phyloP scores from a whole-genome alignment of 2,797 vertebrate species.

The Hapalemur alaotrensis region DNA sequence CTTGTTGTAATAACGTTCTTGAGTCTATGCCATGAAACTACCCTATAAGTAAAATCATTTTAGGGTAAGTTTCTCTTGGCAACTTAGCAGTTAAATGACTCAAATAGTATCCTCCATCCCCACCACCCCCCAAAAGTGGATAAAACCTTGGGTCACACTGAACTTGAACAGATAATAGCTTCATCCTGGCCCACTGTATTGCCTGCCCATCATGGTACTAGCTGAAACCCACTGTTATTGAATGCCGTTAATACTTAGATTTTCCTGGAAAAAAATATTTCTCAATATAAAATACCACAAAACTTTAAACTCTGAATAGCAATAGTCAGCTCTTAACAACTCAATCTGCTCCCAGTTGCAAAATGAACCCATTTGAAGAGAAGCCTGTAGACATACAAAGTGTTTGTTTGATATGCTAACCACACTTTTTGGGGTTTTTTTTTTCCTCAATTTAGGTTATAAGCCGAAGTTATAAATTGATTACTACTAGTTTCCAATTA shows the following conservation, averaged over 20 bases:
- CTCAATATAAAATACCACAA: background rate
- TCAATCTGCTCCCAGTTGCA: background rate
- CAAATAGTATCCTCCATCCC: background rate
- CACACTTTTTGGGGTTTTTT: background rate
- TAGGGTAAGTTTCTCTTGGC: background rate
- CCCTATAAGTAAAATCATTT: background rate
- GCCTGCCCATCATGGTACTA: background rate
- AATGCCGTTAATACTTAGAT: background rate
- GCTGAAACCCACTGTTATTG: background rate
- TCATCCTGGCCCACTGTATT: background rate
- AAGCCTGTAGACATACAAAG: background rate
- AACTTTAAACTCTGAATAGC: background rate
- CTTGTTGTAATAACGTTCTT: background rate
- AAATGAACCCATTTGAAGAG: constrained; percentile 3
- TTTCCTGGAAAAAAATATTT: constrained; percentile 20
- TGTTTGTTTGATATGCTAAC: background rate
- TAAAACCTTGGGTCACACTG: background rate
- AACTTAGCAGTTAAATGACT: background rate
- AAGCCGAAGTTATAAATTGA: constrained; percentile 7
- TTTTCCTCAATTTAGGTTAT: background rate
- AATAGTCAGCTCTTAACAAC: background rate
- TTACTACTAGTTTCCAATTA: constrained; percentile 19
- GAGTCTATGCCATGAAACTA: background rate
- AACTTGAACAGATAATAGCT: background rate
- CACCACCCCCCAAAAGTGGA: background rate